Conservation (phyloP, 2,797 vertebrate species). For the Brachymystax lenok region DNA sequence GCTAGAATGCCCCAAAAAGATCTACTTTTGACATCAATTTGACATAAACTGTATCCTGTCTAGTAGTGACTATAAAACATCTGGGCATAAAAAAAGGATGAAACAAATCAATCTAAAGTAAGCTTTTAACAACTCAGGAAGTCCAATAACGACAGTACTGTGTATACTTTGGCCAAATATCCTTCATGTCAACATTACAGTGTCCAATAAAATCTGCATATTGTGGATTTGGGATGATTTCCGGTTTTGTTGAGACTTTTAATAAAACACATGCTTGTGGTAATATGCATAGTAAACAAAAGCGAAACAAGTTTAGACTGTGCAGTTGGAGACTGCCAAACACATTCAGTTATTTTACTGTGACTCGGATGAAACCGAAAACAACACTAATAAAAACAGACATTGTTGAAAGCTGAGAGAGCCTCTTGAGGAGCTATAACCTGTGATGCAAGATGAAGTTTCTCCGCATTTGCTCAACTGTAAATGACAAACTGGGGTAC, state of each 20-base stretch:
- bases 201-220: not conserved
- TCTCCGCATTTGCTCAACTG: not conserved
- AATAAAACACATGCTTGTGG: not conserved
- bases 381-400: not conserved
- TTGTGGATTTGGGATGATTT: not conserved
- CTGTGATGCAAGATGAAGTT: not conserved
- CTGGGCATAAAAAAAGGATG: not conserved
- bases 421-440: not conserved
- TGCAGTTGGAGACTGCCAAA: not conserved
- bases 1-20: no score
- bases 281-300: not conserved
- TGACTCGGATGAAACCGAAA: not conserved
- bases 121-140: no score
- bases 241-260: not conserved
- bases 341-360: not conserved
- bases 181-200: not conserved
- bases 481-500: not conserved
- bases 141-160: not conserved
- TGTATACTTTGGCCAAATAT: slow-evolving; percentile 5
- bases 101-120: no score
- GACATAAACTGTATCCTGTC: no score
- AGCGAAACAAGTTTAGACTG: not conserved
- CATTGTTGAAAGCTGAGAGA: not conserved
- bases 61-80: slow-evolving; percentile 7
- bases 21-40: no score